Base-by-base conservation (phyloP, 2,797 vertebrate species). In the Microchirus variegatus region DNA sequence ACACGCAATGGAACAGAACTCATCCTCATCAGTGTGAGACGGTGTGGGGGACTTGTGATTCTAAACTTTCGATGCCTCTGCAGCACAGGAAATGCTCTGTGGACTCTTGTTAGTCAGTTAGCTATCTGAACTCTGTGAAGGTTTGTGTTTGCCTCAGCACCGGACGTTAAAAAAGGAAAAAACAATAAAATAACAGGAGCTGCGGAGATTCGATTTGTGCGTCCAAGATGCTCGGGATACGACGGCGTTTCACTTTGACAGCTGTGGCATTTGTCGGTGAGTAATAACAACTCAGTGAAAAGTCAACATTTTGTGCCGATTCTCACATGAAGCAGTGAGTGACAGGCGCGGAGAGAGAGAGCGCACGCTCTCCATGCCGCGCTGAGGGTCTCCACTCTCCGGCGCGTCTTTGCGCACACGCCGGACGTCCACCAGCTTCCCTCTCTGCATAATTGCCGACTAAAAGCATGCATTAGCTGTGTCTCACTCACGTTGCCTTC, bases 141-240 rank as follows among this genome's bases (percentile, higher is more conserved):
- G 63, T 40, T 46, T 59, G 35, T 35, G 46, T 52, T 46, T 18
- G 26, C 18, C 5, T 37, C 37, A 41, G 4, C 42, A 10, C 9
- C 36, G 56, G 42, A 47, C 60, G 57, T 41, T 16, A 46, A 40
- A 45, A 36, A 50, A 26, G 31, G 43, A 10, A 10, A 16, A n/a
- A n/a, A n/a, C n/a, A n/a, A n/a, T n/a, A n/a, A n/a, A 12, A 14
- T 72, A 71, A 6, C 53, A 31, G 53, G 65, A 78, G 61, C 72
- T 12, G 1, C 52, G 3, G 7, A n/a, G 68, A 61, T 41, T n/a
- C 54, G 26, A 43, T 46, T 19, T 14, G 62, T 6, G 70, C 57
- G 72, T n/a, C 22, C 71, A 76, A 59, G 82, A 89, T 90, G 87
- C 73, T 56, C 41, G 41, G 37, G 47, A 45, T n/a, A 6, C 59